Evolutionary conservation across 2,113 vertebrate species (phyloP).

Genomic region (Mungos mungo): DNA sequence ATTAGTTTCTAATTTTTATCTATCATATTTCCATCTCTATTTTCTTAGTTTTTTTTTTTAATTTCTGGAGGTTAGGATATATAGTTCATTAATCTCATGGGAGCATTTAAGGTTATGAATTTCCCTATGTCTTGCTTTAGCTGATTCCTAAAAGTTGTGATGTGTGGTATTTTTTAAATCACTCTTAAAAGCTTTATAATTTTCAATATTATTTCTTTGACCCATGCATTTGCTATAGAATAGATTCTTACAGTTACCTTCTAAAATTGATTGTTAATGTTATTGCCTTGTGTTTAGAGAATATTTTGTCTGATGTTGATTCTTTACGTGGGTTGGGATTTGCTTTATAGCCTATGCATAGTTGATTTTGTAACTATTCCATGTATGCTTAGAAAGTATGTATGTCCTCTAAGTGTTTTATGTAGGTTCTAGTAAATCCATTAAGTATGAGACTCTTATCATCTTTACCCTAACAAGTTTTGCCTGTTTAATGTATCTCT

Average conservation of each 20-base stretch:
- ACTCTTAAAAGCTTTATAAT: background rate
- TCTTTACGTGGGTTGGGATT: background rate
- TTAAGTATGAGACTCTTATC: background rate
- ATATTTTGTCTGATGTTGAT: background rate
- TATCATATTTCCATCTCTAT: background rate
- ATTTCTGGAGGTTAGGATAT: background rate
- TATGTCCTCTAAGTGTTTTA: background rate
- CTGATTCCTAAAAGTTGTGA: background rate
- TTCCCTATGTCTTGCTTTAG: background rate
- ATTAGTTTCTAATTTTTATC: background rate
- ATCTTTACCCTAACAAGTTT: background rate
- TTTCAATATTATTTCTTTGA: background rate
- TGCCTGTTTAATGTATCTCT: background rate
- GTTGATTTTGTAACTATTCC: background rate
- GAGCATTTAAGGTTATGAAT: background rate
- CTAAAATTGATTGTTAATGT: background rate
- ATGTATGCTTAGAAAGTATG: background rate
- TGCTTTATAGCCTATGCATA: background rate
- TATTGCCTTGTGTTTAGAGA: background rate
- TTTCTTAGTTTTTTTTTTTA: constrained; percentile 1
- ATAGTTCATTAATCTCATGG: background rate
- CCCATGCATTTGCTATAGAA: background rate
- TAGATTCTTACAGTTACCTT: background rate
- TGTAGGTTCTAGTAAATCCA: background rate
- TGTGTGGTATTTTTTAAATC: background rate